Evolutionary conservation across 2,797 vertebrate species (phyloP).

Genomic region (Coranthus polyacanthus): DNA sequence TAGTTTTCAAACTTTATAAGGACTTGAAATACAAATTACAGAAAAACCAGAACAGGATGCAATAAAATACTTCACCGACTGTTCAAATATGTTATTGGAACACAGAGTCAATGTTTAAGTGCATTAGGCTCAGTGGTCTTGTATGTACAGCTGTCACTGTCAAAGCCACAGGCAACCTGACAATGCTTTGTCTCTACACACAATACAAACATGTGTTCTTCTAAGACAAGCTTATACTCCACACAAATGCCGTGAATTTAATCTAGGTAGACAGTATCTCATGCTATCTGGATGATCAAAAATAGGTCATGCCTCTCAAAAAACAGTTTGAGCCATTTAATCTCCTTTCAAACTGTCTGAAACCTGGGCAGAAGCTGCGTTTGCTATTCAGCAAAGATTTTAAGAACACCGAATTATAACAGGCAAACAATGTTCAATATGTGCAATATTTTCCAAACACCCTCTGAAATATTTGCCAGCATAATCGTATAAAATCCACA

Average conservation of each 20-base stretch:
- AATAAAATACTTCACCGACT: conserved; percentile 75
- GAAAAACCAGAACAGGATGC: conserved; percentile 59
- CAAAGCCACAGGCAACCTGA: conserved; percentile 84
- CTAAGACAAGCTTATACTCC: conserved; percentile 84
- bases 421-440: conserved; percentile 45
- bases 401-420: conserved; percentile 56
- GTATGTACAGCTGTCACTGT: conserved; percentile 87
- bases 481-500: conserved; percentile 36
- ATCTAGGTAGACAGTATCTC: conserved; percentile 86
- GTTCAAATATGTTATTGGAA: conserved; percentile 77
- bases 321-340: conserved; percentile 86
- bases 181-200: conserved; percentile 85
- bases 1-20: conserved; percentile 53
- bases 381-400: conserved; percentile 69
- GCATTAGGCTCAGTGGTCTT: conserved; percentile 80
- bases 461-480: conserved; percentile 42
- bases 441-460: conserved; percentile 45
- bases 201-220: conserved; percentile 86
- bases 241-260: conserved; percentile 80
- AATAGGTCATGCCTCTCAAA: conserved; percentile 87
- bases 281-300: conserved; percentile 84
- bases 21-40: conserved; percentile 43
- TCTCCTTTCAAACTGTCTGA: conserved; percentile 83
- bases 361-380: conserved; percentile 76
- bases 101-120: conserved; percentile 83